Evolutionary conservation across 2,113 vertebrate genomes (phyloP), one percentile per base, ranked within the genome.

Genomic region (Chionodraco myersi): DNA sequence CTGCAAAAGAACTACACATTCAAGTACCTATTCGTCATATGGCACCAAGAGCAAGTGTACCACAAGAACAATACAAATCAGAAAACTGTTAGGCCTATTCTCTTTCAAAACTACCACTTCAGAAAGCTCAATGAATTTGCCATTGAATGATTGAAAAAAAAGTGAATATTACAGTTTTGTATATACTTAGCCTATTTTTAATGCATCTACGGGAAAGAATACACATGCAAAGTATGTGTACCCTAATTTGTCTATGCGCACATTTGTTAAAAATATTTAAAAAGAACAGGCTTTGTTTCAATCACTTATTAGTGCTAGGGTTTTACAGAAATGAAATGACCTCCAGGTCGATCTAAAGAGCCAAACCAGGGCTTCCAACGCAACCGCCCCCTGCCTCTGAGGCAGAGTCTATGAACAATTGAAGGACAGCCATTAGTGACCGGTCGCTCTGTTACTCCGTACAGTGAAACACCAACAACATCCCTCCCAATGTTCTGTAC

Each of bases 1-100:
- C 80, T 77, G 95, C 94, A 94, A 94, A 96, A 94, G 23, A 85
- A 89, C 76, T 66, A 88, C 68, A 88, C 96, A 95, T 96, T 97
- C 96, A 97, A 98, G 96, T 98, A 98, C 97, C 97, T 96, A 94
- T 96, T 93, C 78, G 66, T 90, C 82, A 86, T 81, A 94, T 96
- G 95, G 96, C 95, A 96, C 94, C 93, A 93, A 95, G 94, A 95
- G 95, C 65, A 54, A 75, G 69, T 96, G 96, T 97, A 97, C 54
- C 96, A 95, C 95, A 94, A 81, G 41, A 84, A 81, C 79, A 66
- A 81, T n/a, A 64, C 30, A 30, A 52, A 85, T 67, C 83, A 84
- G 76, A 83, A 56, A 74, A 68, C 56, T 11, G 70, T 72, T 48
- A 52, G 69, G 79, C 69, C 64, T 63, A 44, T 58, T 80, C 66